Evolutionary conservation across 2,797 vertebrate genomes (phyloP).

Genomic region (Diplodus sargus): DNA sequence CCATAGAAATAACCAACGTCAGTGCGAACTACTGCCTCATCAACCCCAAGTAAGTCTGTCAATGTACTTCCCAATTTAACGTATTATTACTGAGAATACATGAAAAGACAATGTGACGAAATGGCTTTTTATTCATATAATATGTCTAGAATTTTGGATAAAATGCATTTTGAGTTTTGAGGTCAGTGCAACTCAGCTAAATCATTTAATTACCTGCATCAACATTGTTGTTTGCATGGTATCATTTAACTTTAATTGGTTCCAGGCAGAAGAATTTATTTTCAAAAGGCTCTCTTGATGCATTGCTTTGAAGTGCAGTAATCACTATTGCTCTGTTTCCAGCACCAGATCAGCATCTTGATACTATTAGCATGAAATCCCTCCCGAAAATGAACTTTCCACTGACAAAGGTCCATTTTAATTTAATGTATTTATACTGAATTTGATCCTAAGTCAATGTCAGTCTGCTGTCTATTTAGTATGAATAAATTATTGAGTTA

Average conservation of each 20-base stretch:
- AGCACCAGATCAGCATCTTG: conserved; percentile 21
- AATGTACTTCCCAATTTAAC: not conserved
- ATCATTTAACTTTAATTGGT: not conserved
- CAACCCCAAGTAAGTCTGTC: conserved; percentile 82
- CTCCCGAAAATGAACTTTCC: not conserved
- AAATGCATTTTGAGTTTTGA: not conserved
- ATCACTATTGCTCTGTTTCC: not conserved
- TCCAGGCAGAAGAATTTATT: not conserved
- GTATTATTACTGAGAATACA: not conserved
- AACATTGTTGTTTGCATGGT: not conserved
- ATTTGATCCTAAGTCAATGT: not conserved
- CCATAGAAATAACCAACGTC: conserved; percentile 80
- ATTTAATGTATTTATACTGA: not conserved
- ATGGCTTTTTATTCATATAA: not conserved
- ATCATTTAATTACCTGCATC: not conserved
- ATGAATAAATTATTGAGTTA: not conserved
- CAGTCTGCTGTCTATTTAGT: not conserved
- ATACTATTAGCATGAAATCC: not conserved
- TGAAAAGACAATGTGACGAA: not conserved
- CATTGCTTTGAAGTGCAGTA: conserved; percentile 19
- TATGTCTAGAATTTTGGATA: not conserved
- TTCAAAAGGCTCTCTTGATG: conserved; percentile 16
- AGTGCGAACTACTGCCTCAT: conserved; percentile 75
- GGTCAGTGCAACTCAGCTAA: not conserved
- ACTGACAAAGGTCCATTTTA: not conserved